A percentile compares a stretch with the other conserved stretches of the same genome.
Conservation (phyloP, 1,140 invertebrate species). For the Halictus rubicundus region DNA sequence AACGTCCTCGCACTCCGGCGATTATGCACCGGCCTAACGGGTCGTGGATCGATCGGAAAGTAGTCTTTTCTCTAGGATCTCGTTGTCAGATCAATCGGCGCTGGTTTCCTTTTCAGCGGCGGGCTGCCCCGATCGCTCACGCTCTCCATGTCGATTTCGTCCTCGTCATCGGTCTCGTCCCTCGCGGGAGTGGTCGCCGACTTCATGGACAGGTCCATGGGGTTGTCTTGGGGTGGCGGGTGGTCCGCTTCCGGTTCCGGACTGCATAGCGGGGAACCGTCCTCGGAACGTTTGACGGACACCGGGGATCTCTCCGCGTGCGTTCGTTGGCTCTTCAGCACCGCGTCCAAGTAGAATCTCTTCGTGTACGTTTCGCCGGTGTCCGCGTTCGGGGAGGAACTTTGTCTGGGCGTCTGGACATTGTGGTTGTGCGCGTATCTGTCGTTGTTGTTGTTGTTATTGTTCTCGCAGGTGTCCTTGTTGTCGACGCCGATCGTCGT, state of each 20-base stretch:
- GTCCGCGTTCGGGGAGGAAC: constrained; percentile 36
- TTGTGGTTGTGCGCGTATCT: constrained; percentile 79
- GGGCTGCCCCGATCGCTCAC: constrained; percentile 81
- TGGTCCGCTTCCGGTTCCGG: constrained; percentile 40
- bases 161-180: constrained; percentile 78
- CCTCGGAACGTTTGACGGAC: constrained; percentile 61
- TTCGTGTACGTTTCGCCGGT: constrained; percentile 83
- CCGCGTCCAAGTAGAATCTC: constrained; percentile 86
- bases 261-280: constrained; percentile 62
- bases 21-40: not conserved
- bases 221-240: constrained; percentile 69
- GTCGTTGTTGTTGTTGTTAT: constrained; percentile 83
- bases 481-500: constrained; percentile 41
- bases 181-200: constrained; percentile 74
- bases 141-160: constrained; percentile 80
- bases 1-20: not conserved
- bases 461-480: constrained; percentile 47
- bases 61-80: constrained; percentile 66
- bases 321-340: constrained; percentile 85
- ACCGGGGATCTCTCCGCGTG: constrained; percentile 65
- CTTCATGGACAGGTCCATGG: constrained; percentile 83
- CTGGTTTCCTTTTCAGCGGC: constrained; percentile 81
- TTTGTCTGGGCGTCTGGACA: constrained; percentile 32
- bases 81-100: constrained; percentile 85
- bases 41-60: not conserved